A percentile compares a stretch with the other conserved stretches of the same genome.
phyloP scores from a whole-genome alignment of 2,888 invertebrate species.

The Sthenelais limicola region DNA sequence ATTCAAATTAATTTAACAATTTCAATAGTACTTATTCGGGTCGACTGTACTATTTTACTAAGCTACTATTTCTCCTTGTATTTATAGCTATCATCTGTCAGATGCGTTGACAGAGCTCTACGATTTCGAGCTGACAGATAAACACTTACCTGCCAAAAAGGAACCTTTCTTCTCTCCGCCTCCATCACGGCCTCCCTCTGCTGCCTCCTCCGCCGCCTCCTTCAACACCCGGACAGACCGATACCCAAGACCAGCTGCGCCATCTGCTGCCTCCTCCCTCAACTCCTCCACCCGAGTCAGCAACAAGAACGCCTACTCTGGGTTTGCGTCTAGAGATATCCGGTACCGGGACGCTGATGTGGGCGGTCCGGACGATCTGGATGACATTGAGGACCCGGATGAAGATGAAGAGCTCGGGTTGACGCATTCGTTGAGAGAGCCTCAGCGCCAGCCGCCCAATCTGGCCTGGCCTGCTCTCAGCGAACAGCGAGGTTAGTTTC shows the following conservation, averaged over 20 bases:
- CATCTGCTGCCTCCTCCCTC: neutral
- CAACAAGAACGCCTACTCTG: neutral
- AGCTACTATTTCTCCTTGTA: too few species aligned
- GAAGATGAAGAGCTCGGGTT: too few species aligned
- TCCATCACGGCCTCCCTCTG: neutral
- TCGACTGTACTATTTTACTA: too few species aligned
- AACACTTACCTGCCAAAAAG: neutral
- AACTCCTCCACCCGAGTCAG: neutral
- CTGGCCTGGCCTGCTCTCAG: too few species aligned
- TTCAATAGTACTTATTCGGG: neutral
- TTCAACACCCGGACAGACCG: neutral
- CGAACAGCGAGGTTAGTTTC: too few species aligned
- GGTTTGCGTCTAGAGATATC: conserved; percentile 20
- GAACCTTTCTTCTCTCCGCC: too few species aligned
- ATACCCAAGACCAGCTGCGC: too few species aligned
- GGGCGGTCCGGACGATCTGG: too few species aligned
- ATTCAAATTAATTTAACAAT: neutral
- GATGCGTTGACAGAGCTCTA: conserved; percentile 15
- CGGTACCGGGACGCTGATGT: conserved; percentile 9
- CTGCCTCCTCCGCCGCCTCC: neutral
- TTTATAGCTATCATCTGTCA: neutral
- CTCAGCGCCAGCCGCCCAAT: too few species aligned
- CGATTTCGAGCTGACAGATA: conserved; percentile 1
- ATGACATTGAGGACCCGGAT: too few species aligned
- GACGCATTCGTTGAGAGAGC: too few species aligned